Evolutionary conservation across 2,797 vertebrate genomes (phyloP).

Genomic region (Epinephelus coioides): DNA sequence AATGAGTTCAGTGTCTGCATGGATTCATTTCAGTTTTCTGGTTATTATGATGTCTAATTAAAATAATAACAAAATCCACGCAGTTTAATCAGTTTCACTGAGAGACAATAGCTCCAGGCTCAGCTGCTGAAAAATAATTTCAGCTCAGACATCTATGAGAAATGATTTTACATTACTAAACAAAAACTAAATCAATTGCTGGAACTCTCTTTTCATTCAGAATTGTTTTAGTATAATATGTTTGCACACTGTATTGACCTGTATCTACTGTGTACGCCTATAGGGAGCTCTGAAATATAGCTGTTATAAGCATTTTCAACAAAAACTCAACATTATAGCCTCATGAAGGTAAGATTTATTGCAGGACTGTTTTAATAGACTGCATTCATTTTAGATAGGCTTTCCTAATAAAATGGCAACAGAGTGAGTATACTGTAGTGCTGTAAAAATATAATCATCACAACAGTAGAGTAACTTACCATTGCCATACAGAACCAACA

Average conservation of each 20-base stretch:
- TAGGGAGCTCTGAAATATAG: not conserved
- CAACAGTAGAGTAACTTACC: not conserved
- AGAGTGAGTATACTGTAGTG: not conserved
- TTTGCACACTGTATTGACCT: not conserved
- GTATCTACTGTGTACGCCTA: no score
- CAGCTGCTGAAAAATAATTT: not conserved
- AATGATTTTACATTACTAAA: not conserved
- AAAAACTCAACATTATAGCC: not conserved
- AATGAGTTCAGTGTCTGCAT: not conserved
- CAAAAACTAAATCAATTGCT: not conserved
- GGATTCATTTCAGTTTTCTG: not conserved
- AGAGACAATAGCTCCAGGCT: not conserved
- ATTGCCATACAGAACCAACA: slow-evolving; percentile 46
- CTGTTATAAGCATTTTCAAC: no score
- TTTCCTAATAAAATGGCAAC: not conserved
- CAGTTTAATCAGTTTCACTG: not conserved
- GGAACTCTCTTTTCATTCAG: not conserved
- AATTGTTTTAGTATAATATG: not conserved
- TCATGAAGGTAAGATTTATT: not conserved
- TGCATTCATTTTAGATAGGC: not conserved
- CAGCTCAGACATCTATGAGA: not conserved
- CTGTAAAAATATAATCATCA: not conserved
- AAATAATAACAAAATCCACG: not conserved
- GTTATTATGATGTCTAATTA: not conserved
- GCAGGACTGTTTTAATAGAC: no score